Evolutionary conservation across 2,888 invertebrate species (phyloP), one percentile per base, ranked within the genome.

Genomic region (Bhutanitis thaidina): DNA sequence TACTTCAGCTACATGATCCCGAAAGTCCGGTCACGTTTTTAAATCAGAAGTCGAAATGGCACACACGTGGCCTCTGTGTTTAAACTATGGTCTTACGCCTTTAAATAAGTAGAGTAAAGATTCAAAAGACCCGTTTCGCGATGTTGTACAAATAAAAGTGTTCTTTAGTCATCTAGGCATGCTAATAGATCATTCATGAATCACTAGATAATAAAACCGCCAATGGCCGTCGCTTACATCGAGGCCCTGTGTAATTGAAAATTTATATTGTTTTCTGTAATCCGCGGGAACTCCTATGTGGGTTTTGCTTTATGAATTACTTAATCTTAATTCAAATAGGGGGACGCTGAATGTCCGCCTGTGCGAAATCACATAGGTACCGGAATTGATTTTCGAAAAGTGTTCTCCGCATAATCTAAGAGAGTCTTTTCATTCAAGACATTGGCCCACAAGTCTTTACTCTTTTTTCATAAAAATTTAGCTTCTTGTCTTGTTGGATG

Each of bases 131-230:
- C 27, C 10, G 10, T 25, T 34, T 35, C 40, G 9, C 12, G 13
- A 36, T 20, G 20, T 10, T 27, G 4, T 38, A 20, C 12, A 14
- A n/a, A 39, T 20, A 36, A 34, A 14, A 10, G 10, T n/a, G 14
- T n/a, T 29, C n/a, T 50, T 51, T 16, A 38, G 34, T 12, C 12
- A 1, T 29, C 29, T 47, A 56, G 53, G 43, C 34, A 34, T n/a
- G n/a, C n/a, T n/a, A n/a, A n/a, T 34, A 34, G 32, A 14, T 20
- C 34, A 16, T 46, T 56, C 53, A 44, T 45, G 53, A 49, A 45
- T 43, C 15, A 46, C 55, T 51, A 39, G 43, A 58, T 49, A 53
- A 50, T 54, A 46, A 49, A 43, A 44, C 46, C 20, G 53, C 57
- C 38, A 49, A 55, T 53, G 46, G 49, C 43, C 47, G 36, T 29